These are phyloP conservation scores for Caenorhabditis japonica DNA, from an alignment of 2,888 invertebrate genomes.

Conservation along the genomic window DNA sequence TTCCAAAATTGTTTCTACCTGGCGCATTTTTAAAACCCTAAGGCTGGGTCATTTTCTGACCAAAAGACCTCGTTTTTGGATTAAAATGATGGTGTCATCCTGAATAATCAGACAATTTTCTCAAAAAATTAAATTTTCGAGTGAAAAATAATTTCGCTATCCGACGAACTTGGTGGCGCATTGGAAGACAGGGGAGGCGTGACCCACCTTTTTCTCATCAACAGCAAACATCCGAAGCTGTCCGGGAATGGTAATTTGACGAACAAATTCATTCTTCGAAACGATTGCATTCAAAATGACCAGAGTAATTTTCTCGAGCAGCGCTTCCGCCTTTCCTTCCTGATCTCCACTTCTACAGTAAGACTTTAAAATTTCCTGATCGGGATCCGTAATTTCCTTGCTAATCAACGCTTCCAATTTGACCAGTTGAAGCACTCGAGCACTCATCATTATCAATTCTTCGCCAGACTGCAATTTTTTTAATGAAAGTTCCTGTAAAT, in stretches of 20 bases:
- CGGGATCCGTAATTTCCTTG: slow-evolving; percentile 29
- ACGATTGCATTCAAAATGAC: slow-evolving; percentile 15
- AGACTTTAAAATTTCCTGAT: slow-evolving; percentile 29
- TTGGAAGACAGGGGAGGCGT: too few species aligned
- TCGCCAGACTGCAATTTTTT: too few species aligned
- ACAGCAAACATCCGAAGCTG: slow-evolving; percentile 41
- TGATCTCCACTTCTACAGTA: slow-evolving; percentile 43
- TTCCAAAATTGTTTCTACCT: too few species aligned
- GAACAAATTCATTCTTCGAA: slow-evolving; percentile 29
- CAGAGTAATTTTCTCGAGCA: slow-evolving; percentile 27
- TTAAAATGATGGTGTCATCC: too few species aligned
- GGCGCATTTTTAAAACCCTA: too few species aligned
- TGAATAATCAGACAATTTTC: too few species aligned
- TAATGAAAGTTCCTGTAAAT: too few species aligned
- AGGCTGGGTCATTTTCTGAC: too few species aligned
- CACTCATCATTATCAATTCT: slow-evolving; percentile 15
- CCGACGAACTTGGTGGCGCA: too few species aligned
- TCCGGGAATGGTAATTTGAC: slow-evolving; percentile 22
- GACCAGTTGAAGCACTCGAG: slow-evolving; percentile 31
- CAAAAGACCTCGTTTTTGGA: too few species aligned
- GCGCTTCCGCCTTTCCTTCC: slow-evolving; percentile 26
- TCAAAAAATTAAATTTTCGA: too few species aligned
- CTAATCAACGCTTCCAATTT: slow-evolving; percentile 30
- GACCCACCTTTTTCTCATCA: slow-evolving; percentile 40
- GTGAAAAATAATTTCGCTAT: too few species aligned